These are phyloP conservation scores for Petrocephalus zakoni DNA, from an alignment of 2,113 vertebrate species.

Conservation along the genomic window DNA sequence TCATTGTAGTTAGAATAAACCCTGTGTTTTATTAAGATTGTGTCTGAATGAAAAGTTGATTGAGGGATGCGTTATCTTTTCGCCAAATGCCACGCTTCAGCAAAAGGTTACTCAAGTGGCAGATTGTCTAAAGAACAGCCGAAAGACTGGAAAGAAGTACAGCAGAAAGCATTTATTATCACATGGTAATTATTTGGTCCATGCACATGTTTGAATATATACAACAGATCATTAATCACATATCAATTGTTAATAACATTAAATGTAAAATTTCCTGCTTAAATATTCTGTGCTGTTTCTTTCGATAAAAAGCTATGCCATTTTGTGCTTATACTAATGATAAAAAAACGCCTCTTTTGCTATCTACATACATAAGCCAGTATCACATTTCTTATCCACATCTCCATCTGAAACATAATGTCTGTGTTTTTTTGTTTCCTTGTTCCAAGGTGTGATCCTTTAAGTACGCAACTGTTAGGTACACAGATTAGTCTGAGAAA, in stretches of 20 bases:
- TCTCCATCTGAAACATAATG: background rate
- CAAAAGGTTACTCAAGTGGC: background rate
- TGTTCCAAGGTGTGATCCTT: background rate
- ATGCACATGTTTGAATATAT: constrained; percentile 32
- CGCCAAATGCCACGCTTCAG: background rate
- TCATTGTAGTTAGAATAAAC: background rate
- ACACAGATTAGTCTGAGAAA: background rate
- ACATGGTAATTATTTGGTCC: constrained; percentile 25
- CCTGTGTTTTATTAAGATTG: background rate
- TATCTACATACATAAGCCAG: background rate
- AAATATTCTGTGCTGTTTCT: background rate
- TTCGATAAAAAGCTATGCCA: background rate
- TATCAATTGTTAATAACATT: constrained; percentile 19
- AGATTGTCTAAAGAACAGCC: background rate
- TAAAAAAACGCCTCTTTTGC: background rate
- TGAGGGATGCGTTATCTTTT: background rate
- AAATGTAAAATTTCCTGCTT: background rate
- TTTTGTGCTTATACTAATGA: background rate
- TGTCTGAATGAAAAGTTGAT: background rate
- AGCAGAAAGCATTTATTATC: constrained; percentile 43
- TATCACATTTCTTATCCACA: background rate
- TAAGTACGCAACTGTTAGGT: background rate
- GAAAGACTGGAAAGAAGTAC: background rate
- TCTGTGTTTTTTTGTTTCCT: background rate
- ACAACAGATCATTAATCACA: constrained; percentile 18